Percentiles rank a stretch among this genome's conserved stretches.
phyloP scores from a whole-genome alignment of 2,113 vertebrate species.

The Dasyurus viverrinus region DNA sequence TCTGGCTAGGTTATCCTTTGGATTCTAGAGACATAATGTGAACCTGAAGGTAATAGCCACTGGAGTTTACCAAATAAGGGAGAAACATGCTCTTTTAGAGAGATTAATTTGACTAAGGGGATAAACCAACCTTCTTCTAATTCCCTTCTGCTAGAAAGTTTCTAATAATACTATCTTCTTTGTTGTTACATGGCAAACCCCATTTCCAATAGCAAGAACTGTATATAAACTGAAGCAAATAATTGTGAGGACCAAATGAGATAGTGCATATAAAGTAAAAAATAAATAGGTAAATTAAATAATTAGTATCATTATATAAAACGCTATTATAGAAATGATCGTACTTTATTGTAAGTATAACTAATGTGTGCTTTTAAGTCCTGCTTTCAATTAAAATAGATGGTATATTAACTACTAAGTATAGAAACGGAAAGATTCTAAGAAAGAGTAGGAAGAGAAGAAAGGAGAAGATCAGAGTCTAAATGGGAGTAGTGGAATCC shows the following conservation, averaged over 20 bases:
- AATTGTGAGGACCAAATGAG: not conserved
- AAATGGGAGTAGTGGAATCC: not conserved
- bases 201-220: not conserved
- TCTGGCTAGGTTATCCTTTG: not conserved
- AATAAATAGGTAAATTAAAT: not conserved
- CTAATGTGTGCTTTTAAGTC: constrained; percentile 71
- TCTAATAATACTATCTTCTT: not conserved
- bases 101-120: not conserved
- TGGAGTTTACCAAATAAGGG: not conserved
- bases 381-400: constrained; percentile 55
- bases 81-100: not conserved
- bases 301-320: not conserved
- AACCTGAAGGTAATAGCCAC: not conserved
- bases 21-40: not conserved
- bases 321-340: not conserved
- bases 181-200: not conserved
- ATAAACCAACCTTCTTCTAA: not conserved
- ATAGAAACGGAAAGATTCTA: not conserved
- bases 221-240: not conserved
- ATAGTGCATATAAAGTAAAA: not conserved
- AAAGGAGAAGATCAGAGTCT: not conserved
- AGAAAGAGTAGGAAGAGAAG: not conserved
- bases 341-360: constrained; percentile 63
- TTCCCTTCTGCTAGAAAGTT: not conserved
- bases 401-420: constrained; percentile 29